A percentile compares a stretch with the other conserved stretches of the same genome.
Evolutionary conservation across 2,797 vertebrate species (phyloP).

Genomic region (Thamnophis elegans): DNA sequence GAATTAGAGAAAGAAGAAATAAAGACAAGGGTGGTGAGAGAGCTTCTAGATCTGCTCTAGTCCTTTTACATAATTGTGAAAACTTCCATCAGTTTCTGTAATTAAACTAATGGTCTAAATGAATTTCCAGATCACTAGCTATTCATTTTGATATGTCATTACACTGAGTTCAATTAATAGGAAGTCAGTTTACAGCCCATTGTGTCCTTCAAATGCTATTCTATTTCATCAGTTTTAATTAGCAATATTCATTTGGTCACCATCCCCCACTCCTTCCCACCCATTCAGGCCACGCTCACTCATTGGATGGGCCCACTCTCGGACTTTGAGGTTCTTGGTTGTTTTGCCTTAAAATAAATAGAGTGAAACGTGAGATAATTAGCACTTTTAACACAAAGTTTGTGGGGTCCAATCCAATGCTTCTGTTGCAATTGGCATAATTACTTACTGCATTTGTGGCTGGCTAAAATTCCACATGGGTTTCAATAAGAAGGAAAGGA

Average conservation of each 20-base stretch:
- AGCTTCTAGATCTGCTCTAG: constrained; percentile 70
- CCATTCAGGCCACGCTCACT: background rate
- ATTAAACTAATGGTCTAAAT: constrained; percentile 77
- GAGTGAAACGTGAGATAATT: background rate
- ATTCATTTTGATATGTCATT: constrained; percentile 66
- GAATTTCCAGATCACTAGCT: constrained; percentile 75
- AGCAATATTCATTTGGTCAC: constrained; percentile 16
- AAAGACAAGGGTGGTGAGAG: constrained; percentile 65
- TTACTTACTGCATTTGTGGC: background rate
- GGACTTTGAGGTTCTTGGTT: background rate
- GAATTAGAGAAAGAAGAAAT: background rate
- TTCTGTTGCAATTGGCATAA: background rate
- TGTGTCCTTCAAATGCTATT: constrained; percentile 41
- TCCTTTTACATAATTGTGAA: constrained; percentile 71
- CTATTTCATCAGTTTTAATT: constrained; percentile 49
- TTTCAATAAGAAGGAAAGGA: background rate
- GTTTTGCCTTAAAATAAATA: constrained; percentile 15
- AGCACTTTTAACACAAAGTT: background rate
- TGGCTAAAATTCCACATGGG: background rate
- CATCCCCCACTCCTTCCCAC: background rate
- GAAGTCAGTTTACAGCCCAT: constrained; percentile 47
- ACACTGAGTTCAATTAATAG: constrained; percentile 65
- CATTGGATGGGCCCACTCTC: constrained; percentile 34
- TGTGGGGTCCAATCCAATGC: background rate
- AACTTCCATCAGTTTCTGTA: constrained; percentile 73